Evolutionary conservation across 2,888 invertebrate species (phyloP), one percentile per base, ranked within the genome.

Genomic region (Brenthis ino): DNA sequence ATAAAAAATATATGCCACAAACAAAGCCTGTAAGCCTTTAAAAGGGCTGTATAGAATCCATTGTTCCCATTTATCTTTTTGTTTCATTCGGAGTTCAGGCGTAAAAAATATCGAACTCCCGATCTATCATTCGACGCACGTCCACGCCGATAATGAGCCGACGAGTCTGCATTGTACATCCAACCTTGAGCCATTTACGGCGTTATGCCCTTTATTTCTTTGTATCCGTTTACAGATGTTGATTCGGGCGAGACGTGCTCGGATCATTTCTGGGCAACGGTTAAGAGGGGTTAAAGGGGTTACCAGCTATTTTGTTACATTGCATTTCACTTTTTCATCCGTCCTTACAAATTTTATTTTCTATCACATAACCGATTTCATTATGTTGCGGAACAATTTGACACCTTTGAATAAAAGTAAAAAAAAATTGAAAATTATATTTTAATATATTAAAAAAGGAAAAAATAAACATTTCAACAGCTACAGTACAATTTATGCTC

Each of bases 41-140:
- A 69, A 69, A 69, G 65, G 65, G 68, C 65, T 57, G 69, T 61
- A 61, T 61, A 51, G 63, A 63, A 63, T 54, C 64, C 57, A 68
- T 72, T 72, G 70, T 72, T 72, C 65, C 56, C 58, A 56, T 68
- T 70, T 65, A 64, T 51, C 51, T 57, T 64, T 67, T 70, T 58
- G 67, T 67, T 64, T 60, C 60, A 67, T 64, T 61, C 56, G 57
- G 64, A 6, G 60, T 20, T 28, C 54, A 61, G 51, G 64, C 61
- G 56, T 68, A 65, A 57, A 65, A 69, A 69, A 60, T 68, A 67
- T 57, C 57, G 61, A 61, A 61, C 57, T 64, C 75, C 72, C 71
- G 72, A 57, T 69, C 75, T 72, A 68, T 75, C 33, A 82, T 79
- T 79, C 82, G 69, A 77, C 74, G 77, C 84, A 82, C 82, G 84